Evolutionary conservation across 2,113 vertebrate species (phyloP).

Genomic region (zebrafish (Danio rerio)): GRCz12tu NC_133196.1:43539501-43540000

Average conservation of each 20-base stretch:
- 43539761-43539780: constrained; percentile 51
- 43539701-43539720: constrained; percentile 55
- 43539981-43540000: constrained; percentile 49
- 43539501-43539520: no score
- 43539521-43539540: no score
- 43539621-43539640: no score
- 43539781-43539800: constrained; percentile 35
- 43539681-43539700: no score
- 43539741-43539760: constrained; percentile 60
- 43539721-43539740: constrained; percentile 49
- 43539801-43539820: constrained; percentile 62
- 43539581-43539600: no score
- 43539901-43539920: constrained; percentile 18
- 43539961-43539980: constrained; percentile 1
- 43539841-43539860: constrained; percentile 58
- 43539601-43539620: no score
- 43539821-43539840: constrained; percentile 63
- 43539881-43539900: constrained; percentile 71
- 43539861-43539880: constrained; percentile 60
- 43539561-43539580: no score
- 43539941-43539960: no score
- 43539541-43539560: no score
- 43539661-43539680: no score
- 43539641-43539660: no score
- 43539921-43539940: no score